Conservation (phyloP, 92 coral and sea anemone species). For the Porites rus region DNA sequence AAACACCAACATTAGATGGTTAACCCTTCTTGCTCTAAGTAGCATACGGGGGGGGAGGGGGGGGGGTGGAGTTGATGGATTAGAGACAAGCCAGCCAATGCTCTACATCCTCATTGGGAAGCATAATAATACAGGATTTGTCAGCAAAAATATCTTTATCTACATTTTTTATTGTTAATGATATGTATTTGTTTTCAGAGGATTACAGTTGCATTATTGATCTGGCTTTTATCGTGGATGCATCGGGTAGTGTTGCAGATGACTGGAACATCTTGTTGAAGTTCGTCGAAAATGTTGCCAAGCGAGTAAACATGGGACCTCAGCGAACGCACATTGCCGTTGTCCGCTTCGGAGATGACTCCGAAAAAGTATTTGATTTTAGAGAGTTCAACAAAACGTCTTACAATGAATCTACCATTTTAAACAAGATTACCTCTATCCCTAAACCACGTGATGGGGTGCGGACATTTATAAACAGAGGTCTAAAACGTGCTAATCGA, state of each 20-base stretch:
- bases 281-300: background rate
- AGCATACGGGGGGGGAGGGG: too few species aligned
- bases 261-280: background rate
- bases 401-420: background rate
- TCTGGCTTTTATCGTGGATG: background rate
- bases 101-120: too few species aligned
- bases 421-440: background rate
- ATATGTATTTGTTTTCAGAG: background rate
- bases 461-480: background rate
- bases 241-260: background rate
- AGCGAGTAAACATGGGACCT: background rate
- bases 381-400: background rate
- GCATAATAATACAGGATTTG: too few species aligned
- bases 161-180: background rate
- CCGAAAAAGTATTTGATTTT: background rate
- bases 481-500: background rate
- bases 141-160: background rate
- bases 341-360: background rate
- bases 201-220: background rate
- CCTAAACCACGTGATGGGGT: background rate
- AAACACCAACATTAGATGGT: too few species aligned
- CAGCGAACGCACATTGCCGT: background rate
- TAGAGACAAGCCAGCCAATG: too few species aligned
- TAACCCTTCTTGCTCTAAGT: too few species aligned
- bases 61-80: too few species aligned